Percentiles rank a stretch among this genome's conserved stretches.
phyloP scores from a whole-genome alignment of 2,113 vertebrate genomes.

The Hippocampus mohnikei region DNA sequence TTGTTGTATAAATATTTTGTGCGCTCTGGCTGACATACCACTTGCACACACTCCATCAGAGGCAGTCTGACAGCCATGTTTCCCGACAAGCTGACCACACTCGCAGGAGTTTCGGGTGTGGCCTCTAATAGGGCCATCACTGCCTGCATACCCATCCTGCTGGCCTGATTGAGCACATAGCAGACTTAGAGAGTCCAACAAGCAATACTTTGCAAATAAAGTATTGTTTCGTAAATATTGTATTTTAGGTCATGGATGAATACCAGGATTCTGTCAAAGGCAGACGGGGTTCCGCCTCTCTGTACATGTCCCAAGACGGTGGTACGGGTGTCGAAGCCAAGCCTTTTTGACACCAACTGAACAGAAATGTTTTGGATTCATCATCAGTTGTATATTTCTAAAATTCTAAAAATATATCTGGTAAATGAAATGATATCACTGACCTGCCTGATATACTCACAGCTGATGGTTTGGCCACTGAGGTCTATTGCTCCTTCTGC shows the following conservation, averaged over 20 bases:
- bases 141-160: conserved; percentile 91
- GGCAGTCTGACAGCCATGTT: conserved; percentile 92
- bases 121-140: conserved; percentile 92
- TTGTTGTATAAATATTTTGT: neutral
- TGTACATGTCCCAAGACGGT: conserved; percentile 93
- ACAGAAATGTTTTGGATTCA: conserved; percentile 12
- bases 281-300: conserved; percentile 89
- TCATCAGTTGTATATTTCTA: conserved; percentile 1
- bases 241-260: neutral
- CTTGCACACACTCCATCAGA: conserved; percentile 94
- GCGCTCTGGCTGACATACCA: conserved; percentile 72
- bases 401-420: neutral
- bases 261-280: conserved; percentile 92
- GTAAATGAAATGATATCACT: conserved; percentile 33
- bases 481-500: conserved; percentile 87
- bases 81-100: conserved; percentile 90
- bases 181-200: neutral
- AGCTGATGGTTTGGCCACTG: conserved; percentile 78
- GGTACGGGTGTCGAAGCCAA: conserved; percentile 90
- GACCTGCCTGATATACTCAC: conserved; percentile 80
- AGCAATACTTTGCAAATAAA: neutral
- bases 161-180: conserved; percentile 71
- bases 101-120: conserved; percentile 87
- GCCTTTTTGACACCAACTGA: conserved; percentile 81
- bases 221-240: neutral